phyloP scores from a whole-genome alignment of 37 sponge, comb jelly and placozoan genomes.

The Theonella swinhoei region DNA sequence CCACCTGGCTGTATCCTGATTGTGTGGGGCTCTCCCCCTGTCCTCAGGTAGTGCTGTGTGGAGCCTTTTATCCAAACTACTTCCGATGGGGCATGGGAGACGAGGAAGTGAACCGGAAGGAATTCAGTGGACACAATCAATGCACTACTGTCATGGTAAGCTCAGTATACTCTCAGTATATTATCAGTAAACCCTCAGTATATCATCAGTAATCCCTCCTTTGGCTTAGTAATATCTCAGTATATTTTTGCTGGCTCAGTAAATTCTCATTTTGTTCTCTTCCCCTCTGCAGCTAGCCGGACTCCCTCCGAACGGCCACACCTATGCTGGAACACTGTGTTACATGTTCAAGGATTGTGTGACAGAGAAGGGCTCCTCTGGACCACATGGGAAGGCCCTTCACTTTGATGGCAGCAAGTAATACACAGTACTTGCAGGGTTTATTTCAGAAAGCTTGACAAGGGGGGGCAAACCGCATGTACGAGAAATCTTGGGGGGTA shows the following conservation, averaged over 20 bases:
- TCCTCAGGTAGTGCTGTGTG: slow-evolving; percentile 76
- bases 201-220: not conserved
- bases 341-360: slow-evolving; percentile 52
- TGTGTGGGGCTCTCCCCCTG: no score
- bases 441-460: no score
- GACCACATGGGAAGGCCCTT: slow-evolving; percentile 49
- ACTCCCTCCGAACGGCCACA: slow-evolving; percentile 46
- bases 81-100: slow-evolving; percentile 60
- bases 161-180: not conserved
- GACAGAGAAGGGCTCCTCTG: not conserved
- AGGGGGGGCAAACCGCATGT: no score
- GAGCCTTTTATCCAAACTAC: slow-evolving; percentile 92
- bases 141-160: slow-evolving; percentile 85
- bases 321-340: slow-evolving; percentile 40
- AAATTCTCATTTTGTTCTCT: not conserved
- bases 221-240: not conserved
- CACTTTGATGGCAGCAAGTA: slow-evolving; percentile 75
- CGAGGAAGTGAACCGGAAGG: slow-evolving; percentile 54
- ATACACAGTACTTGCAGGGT: not conserved
- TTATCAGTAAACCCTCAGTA: not conserved
- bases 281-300: slow-evolving; percentile 46
- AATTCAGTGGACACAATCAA: slow-evolving; percentile 75
- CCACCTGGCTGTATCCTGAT: no score
- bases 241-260: not conserved
- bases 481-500: no score